These are phyloP conservation scores for Agrochola lychnidis DNA, from an alignment of 2,888 invertebrate species.

Conservation along the genomic window DNA sequence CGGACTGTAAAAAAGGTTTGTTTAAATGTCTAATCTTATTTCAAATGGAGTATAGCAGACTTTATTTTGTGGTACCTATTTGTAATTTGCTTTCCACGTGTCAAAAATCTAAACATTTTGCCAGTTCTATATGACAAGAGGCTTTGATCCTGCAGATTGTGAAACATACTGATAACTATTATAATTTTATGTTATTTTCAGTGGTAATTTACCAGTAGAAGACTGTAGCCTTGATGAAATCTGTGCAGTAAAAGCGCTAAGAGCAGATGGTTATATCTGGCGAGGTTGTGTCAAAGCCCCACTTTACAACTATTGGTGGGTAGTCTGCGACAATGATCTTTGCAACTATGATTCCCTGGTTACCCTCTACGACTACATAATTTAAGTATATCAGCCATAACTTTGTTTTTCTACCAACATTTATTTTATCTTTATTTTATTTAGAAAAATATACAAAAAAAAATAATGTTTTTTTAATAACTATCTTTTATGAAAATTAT, in stretches of 20 bases:
- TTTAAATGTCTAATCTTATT: no score
- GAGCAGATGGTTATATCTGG: slow-evolving; percentile 81
- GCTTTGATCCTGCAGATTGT: background rate
- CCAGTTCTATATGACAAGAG: background rate
- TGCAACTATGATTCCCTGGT: slow-evolving; percentile 79
- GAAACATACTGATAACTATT: background rate
- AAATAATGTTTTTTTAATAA: no score
- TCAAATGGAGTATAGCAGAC: no score
- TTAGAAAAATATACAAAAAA: slow-evolving; percentile 14
- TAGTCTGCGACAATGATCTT: slow-evolving; percentile 77
- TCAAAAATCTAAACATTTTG: background rate
- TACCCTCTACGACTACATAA: slow-evolving; percentile 73
- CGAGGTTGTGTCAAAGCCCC: slow-evolving; percentile 81
- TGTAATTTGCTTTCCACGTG: background rate
- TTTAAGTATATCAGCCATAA: slow-evolving; percentile 36
- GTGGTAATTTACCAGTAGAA: slow-evolving; percentile 74
- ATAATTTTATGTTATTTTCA: slow-evolving; percentile 64
- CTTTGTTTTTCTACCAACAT: slow-evolving; percentile 30
- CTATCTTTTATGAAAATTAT: background rate
- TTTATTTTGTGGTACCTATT: slow-evolving; percentile 3
- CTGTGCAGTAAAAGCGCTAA: slow-evolving; percentile 79
- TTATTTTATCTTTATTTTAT: slow-evolving; percentile 24
- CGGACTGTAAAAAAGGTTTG: no score
- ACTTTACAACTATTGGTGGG: slow-evolving; percentile 83
- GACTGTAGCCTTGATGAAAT: slow-evolving; percentile 79